These are phyloP conservation scores for Polypterus senegalus DNA, from an alignment of 2,113 vertebrate genomes.

Conservation along the genomic window DNA sequence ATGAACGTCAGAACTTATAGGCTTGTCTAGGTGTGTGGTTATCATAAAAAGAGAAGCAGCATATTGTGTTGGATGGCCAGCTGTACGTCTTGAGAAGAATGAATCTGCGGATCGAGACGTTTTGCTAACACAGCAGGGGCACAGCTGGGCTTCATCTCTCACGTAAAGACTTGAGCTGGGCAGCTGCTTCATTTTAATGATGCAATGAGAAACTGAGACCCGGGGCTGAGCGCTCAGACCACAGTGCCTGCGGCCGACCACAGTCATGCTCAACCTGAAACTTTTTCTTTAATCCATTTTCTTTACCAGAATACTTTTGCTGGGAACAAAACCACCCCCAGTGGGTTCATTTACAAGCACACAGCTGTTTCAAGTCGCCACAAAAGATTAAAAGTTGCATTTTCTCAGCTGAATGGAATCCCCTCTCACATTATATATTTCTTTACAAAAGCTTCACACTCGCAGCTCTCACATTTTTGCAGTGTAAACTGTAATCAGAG, in stretches of 20 bases:
- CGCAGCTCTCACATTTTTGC: no score
- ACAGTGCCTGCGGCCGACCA: no score
- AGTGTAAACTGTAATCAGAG: no score
- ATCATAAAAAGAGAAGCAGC: no score
- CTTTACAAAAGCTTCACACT: not conserved
- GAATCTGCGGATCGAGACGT: not conserved
- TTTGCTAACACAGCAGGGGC: not conserved
- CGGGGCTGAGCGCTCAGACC: not conserved
- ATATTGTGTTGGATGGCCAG: no score
- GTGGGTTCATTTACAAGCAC: slow-evolving; percentile 20
- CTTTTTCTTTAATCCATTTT: no score
- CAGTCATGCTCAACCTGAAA: no score
- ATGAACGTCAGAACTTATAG: no score
- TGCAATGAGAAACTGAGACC: not conserved
- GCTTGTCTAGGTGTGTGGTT: no score
- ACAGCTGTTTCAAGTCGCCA: slow-evolving; percentile 43
- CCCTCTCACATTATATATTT: slow-evolving; percentile 32
- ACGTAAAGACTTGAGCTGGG: not conserved
- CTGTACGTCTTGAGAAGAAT: not conserved
- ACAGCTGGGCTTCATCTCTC: not conserved
- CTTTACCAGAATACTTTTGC: not conserved
- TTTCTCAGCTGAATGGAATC: slow-evolving; percentile 36
- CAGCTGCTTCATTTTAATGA: not conserved
- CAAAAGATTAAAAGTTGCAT: slow-evolving; percentile 36
- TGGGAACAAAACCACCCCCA: slow-evolving; percentile 14